phyloP scores from a whole-genome alignment of 2,113 vertebrate genomes.

The Seriola dumerili region DNA sequence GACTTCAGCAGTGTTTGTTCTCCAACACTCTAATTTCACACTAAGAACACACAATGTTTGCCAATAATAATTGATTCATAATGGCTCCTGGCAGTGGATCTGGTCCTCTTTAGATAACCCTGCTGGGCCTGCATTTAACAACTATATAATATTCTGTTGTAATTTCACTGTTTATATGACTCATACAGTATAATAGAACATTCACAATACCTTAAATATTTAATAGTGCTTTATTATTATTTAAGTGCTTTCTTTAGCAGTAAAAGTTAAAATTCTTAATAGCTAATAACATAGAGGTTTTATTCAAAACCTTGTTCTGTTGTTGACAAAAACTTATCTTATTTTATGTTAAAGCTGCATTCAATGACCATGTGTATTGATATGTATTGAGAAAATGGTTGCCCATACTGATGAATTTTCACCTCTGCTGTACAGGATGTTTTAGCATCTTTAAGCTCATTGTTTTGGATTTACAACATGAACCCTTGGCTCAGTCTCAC shows the following conservation, averaged over 20 bases:
- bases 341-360: no score
- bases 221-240: background rate
- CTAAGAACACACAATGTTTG: slow-evolving; percentile 23
- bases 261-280: background rate
- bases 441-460: no score
- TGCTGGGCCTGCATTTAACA: background rate
- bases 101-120: slow-evolving; percentile 53
- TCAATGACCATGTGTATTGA: no score
- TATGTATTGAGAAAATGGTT: no score
- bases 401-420: no score
- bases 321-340: no score
- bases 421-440: no score
- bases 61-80: slow-evolving; percentile 53
- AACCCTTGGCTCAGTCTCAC: no score
- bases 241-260: background rate
- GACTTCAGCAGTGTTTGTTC: slow-evolving; percentile 50
- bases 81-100: slow-evolving; percentile 3
- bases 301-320: no score
- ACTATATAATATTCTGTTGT: background rate
- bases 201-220: background rate
- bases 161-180: background rate
- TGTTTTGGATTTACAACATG: no score
- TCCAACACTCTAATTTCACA: slow-evolving; percentile 54
- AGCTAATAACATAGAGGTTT: no score
- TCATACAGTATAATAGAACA: background rate